A percentile compares a stretch with the other conserved stretches of the same genome.
Evolutionary conservation across 2,113 vertebrate species (phyloP).

Genomic region (Smithornis capensis): DNA sequence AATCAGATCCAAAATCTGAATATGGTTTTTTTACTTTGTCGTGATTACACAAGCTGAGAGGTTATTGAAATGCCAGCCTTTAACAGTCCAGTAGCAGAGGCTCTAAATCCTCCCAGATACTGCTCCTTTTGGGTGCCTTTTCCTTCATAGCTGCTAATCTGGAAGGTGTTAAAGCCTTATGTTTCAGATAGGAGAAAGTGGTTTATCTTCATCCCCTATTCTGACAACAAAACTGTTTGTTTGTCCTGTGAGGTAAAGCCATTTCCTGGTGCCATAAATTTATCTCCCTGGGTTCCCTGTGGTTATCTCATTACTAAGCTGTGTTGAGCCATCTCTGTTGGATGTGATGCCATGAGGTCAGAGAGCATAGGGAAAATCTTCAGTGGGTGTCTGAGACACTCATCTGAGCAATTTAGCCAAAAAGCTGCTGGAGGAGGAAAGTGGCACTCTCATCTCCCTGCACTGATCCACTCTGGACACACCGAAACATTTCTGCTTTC

Average conservation of each 20-base stretch:
- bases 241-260: not conserved
- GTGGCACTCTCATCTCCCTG: not conserved
- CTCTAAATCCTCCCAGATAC: not conserved
- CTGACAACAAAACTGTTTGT: not conserved
- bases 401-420: not conserved
- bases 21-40: not conserved
- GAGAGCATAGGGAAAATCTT: not conserved
- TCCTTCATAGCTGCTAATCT: not conserved
- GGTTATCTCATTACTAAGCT: not conserved
- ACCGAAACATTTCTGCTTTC: not conserved
- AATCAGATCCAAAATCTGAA: not conserved
- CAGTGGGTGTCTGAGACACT: not conserved
- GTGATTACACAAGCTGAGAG: not conserved
- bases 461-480: not conserved
- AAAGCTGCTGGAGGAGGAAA: not conserved
- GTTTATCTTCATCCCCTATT: not conserved
- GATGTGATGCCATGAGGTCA: not conserved
- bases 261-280: not conserved
- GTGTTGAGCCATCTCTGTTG: not conserved
- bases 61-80: not conserved
- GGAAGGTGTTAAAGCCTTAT: slow-evolving; percentile 27
- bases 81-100: not conserved
- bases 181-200: slow-evolving; percentile 5
- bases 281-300: not conserved
- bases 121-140: not conserved